Evolutionary conservation across 2,888 invertebrate species (phyloP), one percentile per base, ranked within the genome.

Genomic region (Lepas anatifera): DNA sequence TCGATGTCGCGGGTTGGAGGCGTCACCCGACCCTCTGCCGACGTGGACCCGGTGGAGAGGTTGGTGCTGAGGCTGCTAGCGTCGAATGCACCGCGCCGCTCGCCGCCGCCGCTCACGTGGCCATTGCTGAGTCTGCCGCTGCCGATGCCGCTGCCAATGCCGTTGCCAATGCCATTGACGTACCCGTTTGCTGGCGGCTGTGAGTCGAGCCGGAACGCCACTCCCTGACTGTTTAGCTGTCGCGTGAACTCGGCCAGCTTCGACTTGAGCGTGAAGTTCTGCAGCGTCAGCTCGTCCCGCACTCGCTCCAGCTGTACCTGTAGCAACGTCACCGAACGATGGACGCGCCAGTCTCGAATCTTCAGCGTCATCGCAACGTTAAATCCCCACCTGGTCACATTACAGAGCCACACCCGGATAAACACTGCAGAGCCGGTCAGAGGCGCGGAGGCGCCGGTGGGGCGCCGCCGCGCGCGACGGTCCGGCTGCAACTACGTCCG

Each of bases 231-330:
- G 46, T 75, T 72, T 64, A 77, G 76, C 32, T 76, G 72, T 52
- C 74, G 73, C 29, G 76, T 75, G 46, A 77, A 72, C 68, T 77
- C 77, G 0, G 76, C 75, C 29, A 77, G 72, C 66, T 76, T 75
- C 35, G 77, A 75, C 72, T 77, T 77, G n/a, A 77, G 74, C 18
- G 76, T 76, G 68, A 76, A 76, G 71, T 77, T 78, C 72, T 77
- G 77, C 43, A 77, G 69, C 25, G 76, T 77, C 48, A 77, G 73
- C 71, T 78, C 77, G 72, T 77, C 77, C 29, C 77, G 72, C 29
- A 76, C 76, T 68, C 75, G 75, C 70, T 78, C 77, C 71, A 78
- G 70, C 72, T 77, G 77, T 29, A 76, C 75, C 78, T 78, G 73
- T 32, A 73, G 70, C 29, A 32, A 27, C 37, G 69, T 18, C 37